Evolutionary conservation across 2,888 invertebrate genomes (phyloP), one percentile per base, ranked within the genome.

Genomic region (Prenolepis imparis): DNA sequence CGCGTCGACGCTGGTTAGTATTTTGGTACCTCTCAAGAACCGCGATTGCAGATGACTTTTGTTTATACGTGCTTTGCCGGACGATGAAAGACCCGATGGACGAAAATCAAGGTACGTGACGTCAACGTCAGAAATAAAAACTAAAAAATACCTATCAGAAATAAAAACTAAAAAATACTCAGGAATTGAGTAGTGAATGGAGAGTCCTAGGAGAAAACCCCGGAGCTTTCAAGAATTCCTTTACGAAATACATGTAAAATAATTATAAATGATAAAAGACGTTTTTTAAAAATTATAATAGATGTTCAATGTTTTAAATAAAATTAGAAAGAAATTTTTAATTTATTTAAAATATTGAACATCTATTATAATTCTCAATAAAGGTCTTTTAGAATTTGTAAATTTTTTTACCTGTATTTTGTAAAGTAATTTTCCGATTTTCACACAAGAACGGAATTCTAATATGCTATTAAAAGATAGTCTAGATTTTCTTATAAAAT

Each of bases 81-180:
- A 28, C n/a, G 1, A 75, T 64, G 28, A 70, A 68, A 44, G 68
- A 9, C 36, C 18, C 39, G 5, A 78, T 8, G 18, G 59, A 67
- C 0, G 77, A 59, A 36, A 68, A 68, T 36, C 70, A 70, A 80
- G 78, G 78, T 80, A 80, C 6, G 75, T n/a, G 5, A n/a, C n/a
- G 15, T 1, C n/a, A 12, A 21, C 2, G 3, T 24, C 21, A 36
- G 21, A 66, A 41, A 63, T n/a, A n/a, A 9, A 36, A 52, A 28
- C 3, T 1, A n/a, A 3, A 4, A 1, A 12, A n/a, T n/a, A n/a
- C n/a, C n/a, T n/a, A n/a, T 24, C 21, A 36, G 21, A 66, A 41
- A 63, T n/a, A n/a, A 9, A 36, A 52, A 28, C 3, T 1, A n/a
- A 3, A 4, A 1, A 12, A n/a, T n/a, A n/a, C n/a, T n/a, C n/a